Base-by-base conservation (phyloP, 2,888 invertebrate species). In the Hipparchia sbordonii region DNA sequence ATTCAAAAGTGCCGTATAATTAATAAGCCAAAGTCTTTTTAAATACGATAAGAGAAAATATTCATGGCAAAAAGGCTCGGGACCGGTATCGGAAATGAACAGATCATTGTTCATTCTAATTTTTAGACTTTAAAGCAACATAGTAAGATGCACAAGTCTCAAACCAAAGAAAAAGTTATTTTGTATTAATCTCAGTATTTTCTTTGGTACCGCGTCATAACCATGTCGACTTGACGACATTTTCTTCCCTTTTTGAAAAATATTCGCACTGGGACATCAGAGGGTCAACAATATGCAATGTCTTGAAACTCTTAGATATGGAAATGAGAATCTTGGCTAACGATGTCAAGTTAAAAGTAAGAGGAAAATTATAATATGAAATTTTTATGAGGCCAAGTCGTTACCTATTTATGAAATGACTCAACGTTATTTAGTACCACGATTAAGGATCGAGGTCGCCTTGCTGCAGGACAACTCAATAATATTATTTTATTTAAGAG, bases 321-420 rank as follows among this genome's bases (percentile, higher is more conserved):
- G 45, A 69, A 75, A 75, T 71, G 48, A 51, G 23, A n/a, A 62
- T 70, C 63, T 52, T 13, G 46, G n/a, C 59, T 52, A 77, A 75
- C 67, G 62, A 46, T 72, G 77, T 70, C 77, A 72, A 75, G 69
- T 73, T 61, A 67, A 52, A 12, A 9, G 23, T 67, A 71, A 75
- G 74, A 72, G 75, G 74, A 74, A 77, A 77, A 75, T 73, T 63
- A 66, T 73, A 74, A 71, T 71, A 68, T 62, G 60, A 72, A 72
- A 70, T 71, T 74, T 70, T 67, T 56, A 71, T 61, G 48, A 72
- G 71, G 72, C 56, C 71, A 68, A 6, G 2, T 23, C 7, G 39
- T 67, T 66, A 71, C 68, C 54, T 68, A 72, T 72, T 70, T 71
- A 67, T 33, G 54, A 48, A 39, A 67, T 74, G 72, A 71, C 48